Conservation (phyloP, 2,113 vertebrate species). For the Onychorhynchus coronatus region DNA sequence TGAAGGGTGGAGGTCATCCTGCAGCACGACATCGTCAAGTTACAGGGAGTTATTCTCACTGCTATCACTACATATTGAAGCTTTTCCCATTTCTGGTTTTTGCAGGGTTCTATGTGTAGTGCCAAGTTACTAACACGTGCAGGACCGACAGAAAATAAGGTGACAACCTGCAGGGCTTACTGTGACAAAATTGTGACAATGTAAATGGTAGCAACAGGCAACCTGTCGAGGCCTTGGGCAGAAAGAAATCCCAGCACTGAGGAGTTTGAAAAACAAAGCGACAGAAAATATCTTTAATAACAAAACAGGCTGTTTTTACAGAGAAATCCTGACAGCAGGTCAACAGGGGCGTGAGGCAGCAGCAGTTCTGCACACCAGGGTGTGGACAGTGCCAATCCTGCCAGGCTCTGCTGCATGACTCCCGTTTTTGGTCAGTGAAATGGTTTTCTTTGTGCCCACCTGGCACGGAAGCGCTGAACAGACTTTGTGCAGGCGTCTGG, state of each 20-base stretch:
- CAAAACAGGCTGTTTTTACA: neutral
- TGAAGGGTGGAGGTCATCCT: fast-evolving
- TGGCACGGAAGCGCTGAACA: neutral
- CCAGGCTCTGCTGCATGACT: neutral
- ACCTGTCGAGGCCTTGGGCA: neutral
- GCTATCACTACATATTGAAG: neutral
- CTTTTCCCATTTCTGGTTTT: neutral
- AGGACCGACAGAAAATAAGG: neutral
- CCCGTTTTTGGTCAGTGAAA: neutral
- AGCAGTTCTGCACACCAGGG: fast-evolving
- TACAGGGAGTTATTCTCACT: neutral
- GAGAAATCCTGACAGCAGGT: neutral
- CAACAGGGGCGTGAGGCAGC: neutral
- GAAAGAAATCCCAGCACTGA: neutral
- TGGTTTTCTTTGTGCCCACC: neutral
- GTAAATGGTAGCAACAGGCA: neutral
- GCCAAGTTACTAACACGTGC: no score
- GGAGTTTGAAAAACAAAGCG: neutral
- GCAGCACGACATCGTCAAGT: fast-evolving
- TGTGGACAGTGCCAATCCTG: neutral
- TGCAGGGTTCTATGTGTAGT: neutral
- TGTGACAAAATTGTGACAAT: fast-evolving
- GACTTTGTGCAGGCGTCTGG: neutral
- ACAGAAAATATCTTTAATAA: constrained; percentile 4
- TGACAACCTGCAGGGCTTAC: neutral